Evolutionary conservation across 2,113 vertebrate genomes (phyloP).

Genomic region (Percopsis transmontana): DNA sequence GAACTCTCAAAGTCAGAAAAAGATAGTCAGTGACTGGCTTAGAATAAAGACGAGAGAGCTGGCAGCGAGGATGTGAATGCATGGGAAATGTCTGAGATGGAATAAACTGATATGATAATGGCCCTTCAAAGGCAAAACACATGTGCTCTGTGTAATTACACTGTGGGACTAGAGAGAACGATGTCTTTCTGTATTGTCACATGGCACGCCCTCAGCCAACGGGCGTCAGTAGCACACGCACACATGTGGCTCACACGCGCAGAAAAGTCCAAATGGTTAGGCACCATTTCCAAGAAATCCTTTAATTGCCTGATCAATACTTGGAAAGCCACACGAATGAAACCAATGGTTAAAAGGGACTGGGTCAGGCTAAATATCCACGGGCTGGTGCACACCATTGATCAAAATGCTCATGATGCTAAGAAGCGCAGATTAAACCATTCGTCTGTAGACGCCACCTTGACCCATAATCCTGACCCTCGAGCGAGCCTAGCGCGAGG

Average conservation of each 20-base stretch:
- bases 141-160: constrained; percentile 23
- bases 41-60: neutral
- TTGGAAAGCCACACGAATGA: constrained; percentile 63
- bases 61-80: constrained; percentile 15
- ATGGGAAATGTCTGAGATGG: constrained; percentile 19
- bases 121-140: constrained; percentile 20
- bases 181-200: constrained; percentile 32
- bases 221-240: too few relatives aligned
- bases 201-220: neutral
- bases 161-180: constrained; percentile 22
- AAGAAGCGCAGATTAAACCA: constrained; percentile 52
- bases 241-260: neutral
- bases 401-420: constrained; percentile 55
- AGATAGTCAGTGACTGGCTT: too few relatives aligned
- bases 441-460: constrained; percentile 57
- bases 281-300: constrained; percentile 48
- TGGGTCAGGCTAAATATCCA: constrained; percentile 33
- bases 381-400: constrained; percentile 34
- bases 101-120: constrained; percentile 43
- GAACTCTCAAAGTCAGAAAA: too few relatives aligned
- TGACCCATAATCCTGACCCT: constrained; percentile 58
- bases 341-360: constrained; percentile 50
- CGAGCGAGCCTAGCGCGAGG: constrained; percentile 32
- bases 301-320: constrained; percentile 71
- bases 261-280: neutral